Evolutionary conservation across 2,113 vertebrate genomes (phyloP).

Genomic region (Eclectus roratus): DNA sequence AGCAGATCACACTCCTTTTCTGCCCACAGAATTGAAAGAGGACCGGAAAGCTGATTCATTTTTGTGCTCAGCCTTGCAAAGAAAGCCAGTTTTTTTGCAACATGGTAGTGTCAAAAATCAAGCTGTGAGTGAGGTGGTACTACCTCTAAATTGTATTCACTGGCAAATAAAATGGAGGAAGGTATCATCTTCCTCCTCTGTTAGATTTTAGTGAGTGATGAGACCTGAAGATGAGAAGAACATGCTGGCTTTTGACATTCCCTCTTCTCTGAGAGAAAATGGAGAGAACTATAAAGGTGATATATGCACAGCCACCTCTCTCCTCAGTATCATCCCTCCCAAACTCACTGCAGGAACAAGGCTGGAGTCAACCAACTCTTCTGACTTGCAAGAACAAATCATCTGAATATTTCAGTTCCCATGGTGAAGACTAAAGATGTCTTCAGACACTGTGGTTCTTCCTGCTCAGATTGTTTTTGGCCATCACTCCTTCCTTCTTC

Average conservation of each 20-base stretch:
- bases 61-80: neutral
- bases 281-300: neutral
- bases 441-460: neutral
- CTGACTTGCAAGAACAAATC: neutral
- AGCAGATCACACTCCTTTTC: neutral
- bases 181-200: neutral
- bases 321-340: neutral
- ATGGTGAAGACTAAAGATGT: neutral
- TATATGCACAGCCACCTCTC: neutral
- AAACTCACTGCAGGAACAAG: neutral
- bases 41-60: neutral
- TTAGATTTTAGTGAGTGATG: neutral
- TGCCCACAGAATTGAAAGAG: neutral
- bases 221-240: neutral
- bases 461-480: neutral
- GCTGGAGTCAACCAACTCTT: neutral
- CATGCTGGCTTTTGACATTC: neutral
- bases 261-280: neutral
- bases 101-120: neutral
- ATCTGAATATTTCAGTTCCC: neutral
- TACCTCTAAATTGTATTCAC: neutral
- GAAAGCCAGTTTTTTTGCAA: neutral
- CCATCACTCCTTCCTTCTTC: neutral
- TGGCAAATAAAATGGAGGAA: neutral
- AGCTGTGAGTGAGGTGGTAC: neutral